These are phyloP conservation scores for Tympanuchus pallidicinctus DNA, from an alignment of 2,113 vertebrate genomes.

Conservation along the genomic window DNA sequence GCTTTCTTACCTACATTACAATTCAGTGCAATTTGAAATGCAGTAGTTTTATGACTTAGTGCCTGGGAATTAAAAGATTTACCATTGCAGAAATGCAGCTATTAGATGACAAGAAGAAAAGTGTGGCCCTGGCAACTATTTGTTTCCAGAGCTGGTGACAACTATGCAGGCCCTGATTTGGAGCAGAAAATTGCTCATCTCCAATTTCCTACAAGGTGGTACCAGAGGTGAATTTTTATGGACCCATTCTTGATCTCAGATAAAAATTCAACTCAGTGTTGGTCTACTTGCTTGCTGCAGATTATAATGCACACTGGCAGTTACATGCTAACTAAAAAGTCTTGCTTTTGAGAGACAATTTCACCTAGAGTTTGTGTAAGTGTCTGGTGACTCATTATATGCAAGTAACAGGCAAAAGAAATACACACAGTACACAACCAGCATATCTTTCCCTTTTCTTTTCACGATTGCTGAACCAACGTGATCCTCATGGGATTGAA, in stretches of 20 bases:
- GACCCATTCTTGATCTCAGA: background rate
- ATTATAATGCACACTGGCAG: background rate
- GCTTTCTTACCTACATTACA: background rate
- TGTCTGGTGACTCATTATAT: background rate
- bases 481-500: background rate
- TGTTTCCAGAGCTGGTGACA: background rate
- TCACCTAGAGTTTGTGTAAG: background rate
- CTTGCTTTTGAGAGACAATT: background rate
- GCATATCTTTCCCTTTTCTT: background rate
- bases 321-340: background rate
- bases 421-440: background rate
- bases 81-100: background rate
- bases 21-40: background rate
- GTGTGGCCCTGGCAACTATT: background rate
- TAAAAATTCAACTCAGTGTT: background rate
- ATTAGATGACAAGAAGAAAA: background rate
- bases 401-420: background rate
- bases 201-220: background rate
- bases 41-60: background rate
- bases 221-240: background rate
- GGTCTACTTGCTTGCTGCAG: background rate
- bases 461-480: background rate
- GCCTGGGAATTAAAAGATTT: background rate
- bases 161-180: background rate
- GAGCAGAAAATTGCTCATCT: background rate